Evolutionary conservation across 2,888 invertebrate species (phyloP).

Genomic region (Leptinotarsa juncta): DNA sequence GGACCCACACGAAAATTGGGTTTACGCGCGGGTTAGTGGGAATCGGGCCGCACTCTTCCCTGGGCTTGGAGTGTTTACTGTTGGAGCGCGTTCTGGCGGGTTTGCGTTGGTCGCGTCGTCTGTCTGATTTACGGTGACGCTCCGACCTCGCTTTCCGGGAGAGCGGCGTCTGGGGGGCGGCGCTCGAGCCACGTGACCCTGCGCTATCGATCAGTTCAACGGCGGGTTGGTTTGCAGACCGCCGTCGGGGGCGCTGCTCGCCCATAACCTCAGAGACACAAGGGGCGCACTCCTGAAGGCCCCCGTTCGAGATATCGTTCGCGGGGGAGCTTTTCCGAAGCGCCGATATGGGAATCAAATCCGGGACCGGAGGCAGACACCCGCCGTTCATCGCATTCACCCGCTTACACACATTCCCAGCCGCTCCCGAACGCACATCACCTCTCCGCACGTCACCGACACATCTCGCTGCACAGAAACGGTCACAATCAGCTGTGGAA

Average conservation of each 20-base stretch:
- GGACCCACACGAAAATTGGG: constrained; percentile 88
- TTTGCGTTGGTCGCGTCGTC: constrained; percentile 63
- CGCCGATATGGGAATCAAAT: constrained; percentile 64
- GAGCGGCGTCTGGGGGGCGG: constrained; percentile 63
- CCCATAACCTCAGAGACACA: constrained; percentile 63
- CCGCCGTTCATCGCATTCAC: constrained; percentile 62
- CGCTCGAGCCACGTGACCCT: constrained; percentile 64
- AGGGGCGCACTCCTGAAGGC: constrained; percentile 57
- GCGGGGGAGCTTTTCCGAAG: constrained; percentile 58
- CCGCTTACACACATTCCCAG: constrained; percentile 49
- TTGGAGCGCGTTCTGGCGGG: constrained; percentile 50
- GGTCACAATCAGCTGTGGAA: constrained; percentile 39
- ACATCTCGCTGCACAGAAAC: constrained; percentile 28
- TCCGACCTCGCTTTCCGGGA: constrained; percentile 64
- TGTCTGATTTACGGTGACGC: constrained; percentile 67
- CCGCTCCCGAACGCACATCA: constrained; percentile 33
- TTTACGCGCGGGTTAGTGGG: constrained; percentile 76
- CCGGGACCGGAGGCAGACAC: constrained; percentile 65
- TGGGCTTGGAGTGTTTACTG: constrained; percentile 43
- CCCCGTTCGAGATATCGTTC: constrained; percentile 49
- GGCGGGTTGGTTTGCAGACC: constrained; percentile 60
- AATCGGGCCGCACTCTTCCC: constrained; percentile 53
- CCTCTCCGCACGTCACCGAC: constrained; percentile 19
- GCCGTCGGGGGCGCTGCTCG: constrained; percentile 64
- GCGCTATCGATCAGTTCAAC: constrained; percentile 64